Evolutionary conservation across 2,888 invertebrate species (phyloP).

Genomic region (Eueremaeus valkanovi): DNA sequence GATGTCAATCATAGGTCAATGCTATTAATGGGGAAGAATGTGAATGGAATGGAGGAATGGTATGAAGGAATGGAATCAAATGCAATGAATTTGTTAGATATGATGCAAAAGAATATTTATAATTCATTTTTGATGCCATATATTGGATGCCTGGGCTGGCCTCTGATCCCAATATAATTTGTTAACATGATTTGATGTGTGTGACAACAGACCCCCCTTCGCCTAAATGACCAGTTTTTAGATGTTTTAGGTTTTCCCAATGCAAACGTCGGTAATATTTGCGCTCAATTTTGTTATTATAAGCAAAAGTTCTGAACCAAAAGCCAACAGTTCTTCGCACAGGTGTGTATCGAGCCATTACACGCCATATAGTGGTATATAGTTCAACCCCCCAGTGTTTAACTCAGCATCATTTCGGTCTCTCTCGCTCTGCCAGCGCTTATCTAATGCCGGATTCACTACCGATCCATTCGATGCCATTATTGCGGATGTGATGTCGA

Average conservation of each 20-base stretch:
- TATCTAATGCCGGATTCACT: conserved; percentile 27
- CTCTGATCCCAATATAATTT: conserved; percentile 37
- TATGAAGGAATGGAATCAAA: not conserved
- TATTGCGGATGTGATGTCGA: conserved; percentile 36
- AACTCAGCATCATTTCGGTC: conserved; percentile 26
- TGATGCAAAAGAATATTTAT: conserved; percentile 21
- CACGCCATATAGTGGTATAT: conserved; percentile 3
- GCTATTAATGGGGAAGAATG: conserved; percentile 13
- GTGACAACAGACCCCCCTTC: conserved; percentile 36
- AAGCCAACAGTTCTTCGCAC: not conserved
- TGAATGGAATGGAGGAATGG: not conserved
- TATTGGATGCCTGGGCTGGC: conserved; percentile 28
- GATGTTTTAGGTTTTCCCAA: conserved; percentile 3
- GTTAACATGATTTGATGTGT: conserved; percentile 35
- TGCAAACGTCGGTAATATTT: conserved; percentile 30
- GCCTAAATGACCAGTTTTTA: conserved; percentile 34
- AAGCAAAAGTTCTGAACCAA: not conserved
- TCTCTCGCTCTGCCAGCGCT: conserved; percentile 21
- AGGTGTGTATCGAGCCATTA: conserved; percentile 36
- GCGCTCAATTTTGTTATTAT: conserved; percentile 21
- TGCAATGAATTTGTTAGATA: not conserved
- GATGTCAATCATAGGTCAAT: conserved; percentile 29
- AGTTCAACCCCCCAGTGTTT: conserved; percentile 33
- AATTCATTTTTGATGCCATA: conserved; percentile 23
- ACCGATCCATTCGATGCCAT: conserved; percentile 18